Percentiles rank a stretch among this genome's conserved stretches.
Evolutionary conservation across 2,888 invertebrate genomes (phyloP).

Genomic region (Andrena haemorrhoa): DNA sequence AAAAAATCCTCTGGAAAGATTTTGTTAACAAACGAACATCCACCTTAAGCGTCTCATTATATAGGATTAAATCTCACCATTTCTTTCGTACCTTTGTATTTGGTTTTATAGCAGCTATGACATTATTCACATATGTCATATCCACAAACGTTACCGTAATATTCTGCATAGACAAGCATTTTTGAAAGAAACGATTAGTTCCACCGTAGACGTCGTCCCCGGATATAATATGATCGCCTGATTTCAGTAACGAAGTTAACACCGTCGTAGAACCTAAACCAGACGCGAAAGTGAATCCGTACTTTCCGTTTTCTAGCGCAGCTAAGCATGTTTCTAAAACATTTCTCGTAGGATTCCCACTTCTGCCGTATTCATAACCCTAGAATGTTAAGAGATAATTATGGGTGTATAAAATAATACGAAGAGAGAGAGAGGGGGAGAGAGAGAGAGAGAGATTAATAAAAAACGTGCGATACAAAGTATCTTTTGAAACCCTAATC

Average conservation of each 20-base stretch:
- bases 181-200: constrained; percentile 90
- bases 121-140: constrained; percentile 88
- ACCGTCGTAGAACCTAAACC: constrained; percentile 95
- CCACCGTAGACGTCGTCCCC: constrained; percentile 98
- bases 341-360: constrained; percentile 97
- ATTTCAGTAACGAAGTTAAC: constrained; percentile 90
- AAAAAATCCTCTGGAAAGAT: too few species aligned
- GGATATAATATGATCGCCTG: constrained; percentile 96
- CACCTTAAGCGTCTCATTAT: too few species aligned
- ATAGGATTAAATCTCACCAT: not conserved
- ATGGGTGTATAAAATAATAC: not conserved
- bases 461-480: not conserved
- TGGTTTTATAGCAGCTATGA: constrained; percentile 90
- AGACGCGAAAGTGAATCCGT: constrained; percentile 94
- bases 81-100: constrained; percentile 92
- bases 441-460: constrained; percentile 6
- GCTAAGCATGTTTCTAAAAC: constrained; percentile 96
- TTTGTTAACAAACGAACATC: too few species aligned
- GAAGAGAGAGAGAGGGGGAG: constrained; percentile 10
- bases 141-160: constrained; percentile 93
- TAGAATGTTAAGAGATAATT: constrained; percentile 78
- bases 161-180: constrained; percentile 89
- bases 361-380: constrained; percentile 96
- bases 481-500: not conserved
- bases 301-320: constrained; percentile 94